Base-by-base conservation (phyloP, 2,113 vertebrate species). In the Tyrannus savana region DNA sequence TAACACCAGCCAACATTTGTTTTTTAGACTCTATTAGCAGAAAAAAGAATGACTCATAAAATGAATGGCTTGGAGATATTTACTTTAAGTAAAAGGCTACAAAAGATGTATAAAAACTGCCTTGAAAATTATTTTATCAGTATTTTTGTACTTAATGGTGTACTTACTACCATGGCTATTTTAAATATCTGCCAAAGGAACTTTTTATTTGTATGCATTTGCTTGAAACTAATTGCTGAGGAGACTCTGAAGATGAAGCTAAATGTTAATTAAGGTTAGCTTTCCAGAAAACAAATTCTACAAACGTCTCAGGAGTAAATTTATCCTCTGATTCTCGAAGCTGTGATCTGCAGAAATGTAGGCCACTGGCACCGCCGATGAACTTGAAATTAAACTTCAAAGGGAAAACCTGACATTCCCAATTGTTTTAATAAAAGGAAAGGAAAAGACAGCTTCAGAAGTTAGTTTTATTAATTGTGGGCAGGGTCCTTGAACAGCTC, bases 221-320 rank as follows among this genome's bases (percentile, higher is more conserved):
- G n/a, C 83, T 89, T 73, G 89, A 91, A 90, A 90, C 77, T 94
- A 79, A 79, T 63, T 53, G 25, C 68, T 30, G 41, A 94, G 95
- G 49, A 93, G 93, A 78, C 71, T 89, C 87, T 82, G 59, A 95
- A 95, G 94, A 91, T 12, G 41, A 79, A 91, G 89, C 79, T 84
- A 96, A 93, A 81, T 60, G 37, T 96, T 96, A 93, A 71, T 94
- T 94, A 96, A 71, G 41, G 89, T 91, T 93, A 89, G 68, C 72
- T 90, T 88, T 80, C 52, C 60, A 56, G 74, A 60, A 73, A 81
- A 44, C 44, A 66, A 94, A 86, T 77, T 55, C 73, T 66, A 63
- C 59, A 62, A 58, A 44, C 3, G 5, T 94, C 83, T 96, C 93
- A 28, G 84, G 91, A 97, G 94, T 86, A 87, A 96, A 83, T 95